Conservation (phyloP, 2,888 invertebrate genomes). For the Spisula solida region DNA sequence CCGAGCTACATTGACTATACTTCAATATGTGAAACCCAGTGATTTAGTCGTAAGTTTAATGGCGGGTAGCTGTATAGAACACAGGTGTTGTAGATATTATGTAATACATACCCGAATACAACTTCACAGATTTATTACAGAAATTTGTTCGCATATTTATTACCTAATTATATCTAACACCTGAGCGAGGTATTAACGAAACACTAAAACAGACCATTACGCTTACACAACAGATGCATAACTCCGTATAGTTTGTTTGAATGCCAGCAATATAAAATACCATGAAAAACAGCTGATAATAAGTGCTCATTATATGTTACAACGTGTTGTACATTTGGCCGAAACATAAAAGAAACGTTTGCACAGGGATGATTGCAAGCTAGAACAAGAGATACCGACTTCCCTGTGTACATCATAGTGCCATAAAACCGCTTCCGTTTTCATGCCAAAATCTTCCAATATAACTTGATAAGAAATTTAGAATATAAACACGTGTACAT, state of each 20-base stretch:
- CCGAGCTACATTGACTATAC: not conserved
- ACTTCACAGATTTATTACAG: slow-evolving; percentile 7
- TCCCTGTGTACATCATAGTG: not conserved
- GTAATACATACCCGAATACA: slow-evolving; percentile 3
- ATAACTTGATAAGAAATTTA: not conserved
- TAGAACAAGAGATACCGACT: not conserved
- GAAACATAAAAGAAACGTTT: not conserved
- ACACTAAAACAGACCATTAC: slow-evolving; percentile 29
- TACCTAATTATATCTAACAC: slow-evolving; percentile 51
- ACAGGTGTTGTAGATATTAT: slow-evolving; percentile 30
- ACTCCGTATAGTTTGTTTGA: not conserved
- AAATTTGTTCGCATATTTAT: slow-evolving; percentile 44
- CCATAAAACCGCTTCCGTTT: not conserved
- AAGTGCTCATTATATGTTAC: slow-evolving; percentile 19
- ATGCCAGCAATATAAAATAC: slow-evolving; percentile 20
- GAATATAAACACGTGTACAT: not conserved
- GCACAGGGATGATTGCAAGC: not conserved
- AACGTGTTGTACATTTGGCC: slow-evolving; percentile 25
- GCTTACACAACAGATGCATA: slow-evolving; percentile 25
- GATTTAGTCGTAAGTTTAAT: slow-evolving; percentile 18
- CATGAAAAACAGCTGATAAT: slow-evolving; percentile 18
- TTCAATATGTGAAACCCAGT: not conserved
- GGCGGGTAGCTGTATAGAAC: slow-evolving; percentile 10
- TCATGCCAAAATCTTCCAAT: not conserved
- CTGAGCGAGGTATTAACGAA: slow-evolving; percentile 45